Conservation (phyloP, 2,888 invertebrate genomes). For the Trichogramma dendrolimi region DNA sequence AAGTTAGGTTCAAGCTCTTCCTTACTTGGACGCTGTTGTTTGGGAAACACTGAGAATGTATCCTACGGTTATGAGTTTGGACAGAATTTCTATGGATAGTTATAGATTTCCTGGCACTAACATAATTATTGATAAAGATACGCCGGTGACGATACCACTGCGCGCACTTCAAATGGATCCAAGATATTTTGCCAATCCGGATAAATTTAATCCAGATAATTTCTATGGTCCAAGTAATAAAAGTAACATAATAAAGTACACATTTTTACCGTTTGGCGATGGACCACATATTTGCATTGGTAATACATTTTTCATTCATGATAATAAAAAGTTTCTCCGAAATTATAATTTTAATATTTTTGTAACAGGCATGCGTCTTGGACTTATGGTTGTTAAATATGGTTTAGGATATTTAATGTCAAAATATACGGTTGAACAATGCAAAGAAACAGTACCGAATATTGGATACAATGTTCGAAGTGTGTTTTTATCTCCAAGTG, state of each 20-base stretch:
- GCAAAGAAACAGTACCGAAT: background rate
- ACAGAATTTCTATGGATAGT: conserved; percentile 35
- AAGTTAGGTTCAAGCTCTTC: conserved; percentile 29
- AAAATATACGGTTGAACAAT: background rate
- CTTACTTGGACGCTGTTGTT: conserved; percentile 41
- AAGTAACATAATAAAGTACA: conserved; percentile 33
- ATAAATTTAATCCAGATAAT: conserved; percentile 50
- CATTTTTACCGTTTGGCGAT: conserved; percentile 46
- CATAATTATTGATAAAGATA: conserved; percentile 43
- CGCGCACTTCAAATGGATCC: conserved; percentile 48
- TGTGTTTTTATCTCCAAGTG: background rate
- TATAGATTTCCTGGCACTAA: conserved; percentile 42
- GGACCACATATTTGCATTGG: conserved; percentile 47
- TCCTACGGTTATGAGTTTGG: conserved; percentile 44
- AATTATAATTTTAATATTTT: background rate
- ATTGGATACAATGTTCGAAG: too few relatives aligned
- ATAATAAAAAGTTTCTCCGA: background rate
- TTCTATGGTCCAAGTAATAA: conserved; percentile 46
- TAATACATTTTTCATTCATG: conserved; percentile 22
- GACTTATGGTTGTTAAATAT: too few relatives aligned
- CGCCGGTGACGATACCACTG: conserved; percentile 45
- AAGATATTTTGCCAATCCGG: conserved; percentile 48
- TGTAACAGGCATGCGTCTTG: background rate
- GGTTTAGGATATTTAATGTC: too few relatives aligned
- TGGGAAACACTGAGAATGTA: conserved; percentile 50